Evolutionary conservation across 92 coral and sea anemone genomes (phyloP), one percentile per base, ranked within the genome.

Genomic region (Montipora capitata): DNA sequence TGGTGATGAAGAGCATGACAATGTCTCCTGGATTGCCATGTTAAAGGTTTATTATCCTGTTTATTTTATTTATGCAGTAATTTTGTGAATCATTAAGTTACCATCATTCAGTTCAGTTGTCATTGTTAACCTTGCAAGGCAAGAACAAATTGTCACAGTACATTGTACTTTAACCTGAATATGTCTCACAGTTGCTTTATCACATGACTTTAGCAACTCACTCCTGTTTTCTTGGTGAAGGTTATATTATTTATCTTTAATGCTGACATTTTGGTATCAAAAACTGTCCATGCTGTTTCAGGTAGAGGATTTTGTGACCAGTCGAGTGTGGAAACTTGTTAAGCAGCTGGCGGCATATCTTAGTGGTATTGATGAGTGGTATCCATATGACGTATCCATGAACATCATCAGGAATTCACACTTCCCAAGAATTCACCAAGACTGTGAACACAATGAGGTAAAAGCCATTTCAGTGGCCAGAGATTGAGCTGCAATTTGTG

Each of bases 311-410:
- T 93, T 97, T 72, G 86, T 92, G 3, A 95, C 81, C 87, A 97
- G 98, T 45, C 94, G 94, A 13, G 73, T 97, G 40, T 97, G 99
- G 99, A 87, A 90, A 68, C 84, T 88, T 6, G 94, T 97, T n/a
- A 93, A 96, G 67, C 84, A 88, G 57, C 82, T 92, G 80, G 96
- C 93, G 2, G 89, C 91, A 10, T 97, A 86, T 68, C 70, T 97
- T 48, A 97, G 99, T 76, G 96, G 95, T 15, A 42, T 79, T 18
- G 52, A 86, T 49, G 87, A 95, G 61, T 97, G 99, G 99, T 93
- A 87, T 72, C 99, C 99, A 2, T 97, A 97, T 80, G 99, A 97
- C 72, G 99, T 95, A 12, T 95, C 99, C 8, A 97, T 97, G 99
- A 97, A 97, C 63, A 94, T 97, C 38, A 94, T 95, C 73, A 89